Base-by-base conservation (phyloP, 2,888 invertebrate genomes). In the Clitarchus hookeri region DNA sequence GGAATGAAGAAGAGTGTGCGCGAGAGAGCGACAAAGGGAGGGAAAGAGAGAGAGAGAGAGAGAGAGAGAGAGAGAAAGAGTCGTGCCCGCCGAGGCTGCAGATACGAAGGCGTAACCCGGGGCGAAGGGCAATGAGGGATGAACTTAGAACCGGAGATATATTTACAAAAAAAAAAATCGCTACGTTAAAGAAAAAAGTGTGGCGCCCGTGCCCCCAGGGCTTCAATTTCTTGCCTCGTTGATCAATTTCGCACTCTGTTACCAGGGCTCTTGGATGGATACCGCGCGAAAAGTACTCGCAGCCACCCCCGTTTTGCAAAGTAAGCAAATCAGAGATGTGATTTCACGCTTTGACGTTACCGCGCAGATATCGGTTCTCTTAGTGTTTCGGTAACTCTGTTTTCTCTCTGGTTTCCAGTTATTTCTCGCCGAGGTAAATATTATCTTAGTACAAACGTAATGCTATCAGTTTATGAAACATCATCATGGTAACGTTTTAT, bases 141-240 rank as follows among this genome's bases (percentile, higher is more conserved):
- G 65, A 65, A 65, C 65, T 65, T 65, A 11, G 65, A 65, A 65
- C 65, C 65, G 19, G n/a, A 65, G 65, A 65, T n/a, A n/a, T 65
- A 65, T 23, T 23, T n/a, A 23, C 65, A n/a, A 65, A 65, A 65
- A 53, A 53, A n/a, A 16, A 65, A 65, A 16, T 0, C n/a, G n/a
- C 65, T 6, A 19, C 8, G 11, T 23, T 23, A 3, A 65, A 65
- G n/a, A 65, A 65, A n/a, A n/a, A 65, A 65, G n/a, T 0, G 2
- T 8, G 65, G 12, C 16, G n/a, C 13, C 11, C 65, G n/a, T 23
- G 65, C 16, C 65, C 16, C n/a, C 65, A n/a, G 65, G 65, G 65
- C 65, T n/a, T 65, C 65, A 65, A 65, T 65, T 65, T 65, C 65
- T n/a, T n/a, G 65, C 65, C 65, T 65, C 13, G 65, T 65, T 65